Percentiles rank a stretch among this genome's conserved stretches.
Conservation (phyloP, 2,888 invertebrate species). For the Ophion ellenae region DNA sequence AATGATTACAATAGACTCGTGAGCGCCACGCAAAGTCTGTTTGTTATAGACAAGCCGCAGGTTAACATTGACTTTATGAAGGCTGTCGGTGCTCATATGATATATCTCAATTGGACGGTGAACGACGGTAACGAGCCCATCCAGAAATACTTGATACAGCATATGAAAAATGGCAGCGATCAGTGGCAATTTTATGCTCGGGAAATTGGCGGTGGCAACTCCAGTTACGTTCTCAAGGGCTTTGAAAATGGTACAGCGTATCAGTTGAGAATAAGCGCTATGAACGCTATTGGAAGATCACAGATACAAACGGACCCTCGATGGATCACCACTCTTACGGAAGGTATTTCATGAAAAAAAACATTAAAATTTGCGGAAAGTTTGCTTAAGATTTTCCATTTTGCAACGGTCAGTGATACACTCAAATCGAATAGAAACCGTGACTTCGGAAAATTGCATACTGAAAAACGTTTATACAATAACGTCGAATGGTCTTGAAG, state of each 20-base stretch:
- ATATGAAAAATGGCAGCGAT: constrained; percentile 85
- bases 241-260: constrained; percentile 89
- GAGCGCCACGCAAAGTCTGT: constrained; percentile 84
- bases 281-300: constrained; percentile 87
- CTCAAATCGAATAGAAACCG: too few relatives aligned
- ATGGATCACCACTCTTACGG: constrained; percentile 87
- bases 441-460: too few relatives aligned
- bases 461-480: too few relatives aligned
- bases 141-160: constrained; percentile 85
- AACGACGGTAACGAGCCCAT: constrained; percentile 90
- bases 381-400: background rate
- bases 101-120: constrained; percentile 93
- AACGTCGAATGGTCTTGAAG: too few relatives aligned
- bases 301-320: constrained; percentile 85
- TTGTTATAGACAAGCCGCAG: constrained; percentile 89
- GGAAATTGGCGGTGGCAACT: constrained; percentile 87
- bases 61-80: constrained; percentile 89
- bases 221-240: constrained; percentile 88
- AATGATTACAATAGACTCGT: constrained; percentile 83
- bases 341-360: constrained; percentile 78
- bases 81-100: constrained; percentile 89
- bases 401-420: too few relatives aligned
- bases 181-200: constrained; percentile 86
- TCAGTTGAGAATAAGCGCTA: constrained; percentile 88
- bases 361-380: background rate